Evolutionary conservation across 2,113 vertebrate genomes (phyloP), one percentile per base, ranked within the genome.

Genomic region (Pluvialis apricaria): DNA sequence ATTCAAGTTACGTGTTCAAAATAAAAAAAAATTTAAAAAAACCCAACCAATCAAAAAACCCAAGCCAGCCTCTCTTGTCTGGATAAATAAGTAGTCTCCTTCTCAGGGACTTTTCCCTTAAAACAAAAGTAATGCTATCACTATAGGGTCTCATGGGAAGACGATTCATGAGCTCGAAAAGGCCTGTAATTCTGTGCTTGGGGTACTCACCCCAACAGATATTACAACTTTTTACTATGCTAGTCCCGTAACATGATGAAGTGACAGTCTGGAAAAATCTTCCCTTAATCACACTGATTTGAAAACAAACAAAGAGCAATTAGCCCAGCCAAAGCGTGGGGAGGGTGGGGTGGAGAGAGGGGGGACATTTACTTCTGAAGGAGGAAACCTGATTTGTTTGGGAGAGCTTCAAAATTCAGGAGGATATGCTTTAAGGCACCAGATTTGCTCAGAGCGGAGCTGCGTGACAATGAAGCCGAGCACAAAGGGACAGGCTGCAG

Each of bases 151-250:
- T 72, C 81, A 11, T 3, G 62, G 94, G 79, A 95, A 92, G 81
- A 86, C 76, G 83, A 93, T 55, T 93, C 95, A 93, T 20, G 21
- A 87, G 40, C 85, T 94, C 92, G 72, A 97, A 92, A 93, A 51
- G 60, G 40, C 19, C 80, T 66, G 70, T 31, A 94, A 90, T 84
- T 86, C 80, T 71, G 55, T 13, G 70, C 73, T 92, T 19, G 0
- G 52, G 55, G 65, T 76, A 62, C 68, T 94, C 84, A 83, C 38
- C 55, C 62, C n/a, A 76, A 54, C 32, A 82, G 49, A 84, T 84
- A 87, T 17, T 61, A 82, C 62, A 58, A 40, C 40, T 28, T 69
- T 84, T 91, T 88, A 79, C 16, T 95, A 86, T 72, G 84, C 65
- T 92, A 47, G 89, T 86, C 60, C 60, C 9, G 7, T 71, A 73